phyloP scores from a whole-genome alignment of 2,797 vertebrate species.

The Chelidonichthys spinosus region DNA sequence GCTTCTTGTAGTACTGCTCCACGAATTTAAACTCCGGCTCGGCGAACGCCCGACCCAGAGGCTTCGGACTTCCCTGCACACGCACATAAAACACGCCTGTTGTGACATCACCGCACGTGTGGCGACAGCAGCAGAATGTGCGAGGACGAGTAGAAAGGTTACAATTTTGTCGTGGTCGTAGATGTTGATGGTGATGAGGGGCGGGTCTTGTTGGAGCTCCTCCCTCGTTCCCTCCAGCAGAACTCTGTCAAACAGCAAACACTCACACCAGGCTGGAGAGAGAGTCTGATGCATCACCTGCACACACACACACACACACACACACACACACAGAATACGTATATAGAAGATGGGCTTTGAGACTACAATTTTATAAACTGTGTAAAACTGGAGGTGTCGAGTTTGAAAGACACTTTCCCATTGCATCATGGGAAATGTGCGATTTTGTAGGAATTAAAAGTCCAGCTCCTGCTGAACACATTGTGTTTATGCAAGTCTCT shows the following conservation, averaged over 20 bases:
- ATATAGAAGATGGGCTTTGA: background rate
- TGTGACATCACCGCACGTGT: background rate
- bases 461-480: background rate
- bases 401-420: background rate
- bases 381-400: background rate
- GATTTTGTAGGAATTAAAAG: background rate
- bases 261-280: conserved; percentile 93
- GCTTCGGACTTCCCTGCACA: conserved; percentile 83
- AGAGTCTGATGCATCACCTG: conserved; percentile 90
- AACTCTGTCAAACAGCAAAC: conserved; percentile 91
- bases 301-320: conserved; percentile 31
- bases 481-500: background rate
- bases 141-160: conserved; percentile 51
- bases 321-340: background rate
- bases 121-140: background rate
- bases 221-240: conserved; percentile 91
- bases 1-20: conserved; percentile 86
- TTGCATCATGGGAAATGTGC: background rate
- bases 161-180: conserved; percentile 91
- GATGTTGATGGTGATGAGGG: conserved; percentile 88
- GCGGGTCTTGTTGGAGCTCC: conserved; percentile 89
- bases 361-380: background rate
- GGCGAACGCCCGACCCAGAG: conserved; percentile 89
- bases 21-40: conserved; percentile 89
- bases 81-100: background rate